Evolutionary conservation across 2,113 vertebrate species (phyloP), one percentile per base, ranked within the genome.

Genomic region (Ceuthmochares aereus): DNA sequence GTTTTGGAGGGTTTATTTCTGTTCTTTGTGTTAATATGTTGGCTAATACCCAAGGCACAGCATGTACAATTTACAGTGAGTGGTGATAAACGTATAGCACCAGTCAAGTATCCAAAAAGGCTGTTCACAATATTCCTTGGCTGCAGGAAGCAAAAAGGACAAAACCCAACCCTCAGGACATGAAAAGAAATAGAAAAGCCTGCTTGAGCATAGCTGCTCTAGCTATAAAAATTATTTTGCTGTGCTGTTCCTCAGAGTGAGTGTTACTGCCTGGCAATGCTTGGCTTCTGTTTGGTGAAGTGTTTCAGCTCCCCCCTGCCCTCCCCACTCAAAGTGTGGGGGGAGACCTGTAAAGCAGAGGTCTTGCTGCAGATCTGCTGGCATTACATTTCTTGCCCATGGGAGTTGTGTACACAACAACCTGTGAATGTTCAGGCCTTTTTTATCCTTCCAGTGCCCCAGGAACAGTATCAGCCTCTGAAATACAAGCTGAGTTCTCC

Each of bases 131-230:
- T 85, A 49, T 72, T 66, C 62, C 20, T 4, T 25, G 91, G 81
- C 81, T 79, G 84, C 70, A 85, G 91, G 89, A 80, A 51, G 74
- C 63, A 63, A 17, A 45, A 58, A 91, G 84, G 75, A 55, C 89
- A 95, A 94, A 87, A 37, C 91, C 54, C 51, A 87, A n/a, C 69
- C 89, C 93, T 91, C 67, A 76, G 94, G 89, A 85, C 84, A 90
- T 5, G 7, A 51, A 54, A 89, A 37, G 84, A 76, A 95, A 87
- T 87, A 16, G 70, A 29, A 87, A 56, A 91, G 32, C 43, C 77
- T 91, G 76, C 69, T 64, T 90, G 91, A 95, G 73, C 81, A 59
- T 59, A 81, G 29, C 76, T 84, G 66, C 68, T 84, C 23, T 4
- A 59, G 69, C 73, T 56, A 0, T 87, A 60, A 76, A 88, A 87